phyloP scores from a whole-genome alignment of 2,888 invertebrate species.

The Xestia c-nigrum region DNA sequence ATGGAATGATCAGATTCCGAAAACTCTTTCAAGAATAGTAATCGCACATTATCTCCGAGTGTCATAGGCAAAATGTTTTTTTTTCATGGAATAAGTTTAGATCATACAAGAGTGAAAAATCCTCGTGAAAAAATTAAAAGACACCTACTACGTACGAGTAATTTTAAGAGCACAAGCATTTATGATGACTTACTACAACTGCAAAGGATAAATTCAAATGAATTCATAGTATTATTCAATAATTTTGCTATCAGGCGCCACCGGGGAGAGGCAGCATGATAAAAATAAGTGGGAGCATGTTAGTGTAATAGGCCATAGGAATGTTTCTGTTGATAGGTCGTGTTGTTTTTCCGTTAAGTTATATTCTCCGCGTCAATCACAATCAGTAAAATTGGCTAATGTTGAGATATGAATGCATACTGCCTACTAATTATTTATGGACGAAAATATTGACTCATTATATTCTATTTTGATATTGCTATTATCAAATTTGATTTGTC shows the following conservation, averaged over 20 bases:
- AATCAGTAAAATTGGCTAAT: conserved; percentile 5
- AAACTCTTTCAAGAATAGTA: not conserved
- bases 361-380: conserved; percentile 25
- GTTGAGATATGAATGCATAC: not conserved
- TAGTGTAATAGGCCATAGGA: conserved; percentile 18
- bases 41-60: not conserved
- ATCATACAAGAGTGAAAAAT: not conserved
- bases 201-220: not conserved
- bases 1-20: not conserved
- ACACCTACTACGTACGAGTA: not conserved
- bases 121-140: conserved; percentile 10
- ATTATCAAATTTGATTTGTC: not conserved
- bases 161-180: not conserved
- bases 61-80: not conserved
- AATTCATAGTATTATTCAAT: not conserved
- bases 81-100: not conserved
- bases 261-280: conserved; percentile 1
- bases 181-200: not conserved
- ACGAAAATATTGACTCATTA: not conserved
- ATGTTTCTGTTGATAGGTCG: conserved; percentile 16
- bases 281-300: not conserved
- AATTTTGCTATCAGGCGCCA: not conserved
- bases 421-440: not conserved
- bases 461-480: too few species aligned
- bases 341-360: conserved; percentile 15